These are phyloP conservation scores for Ceratosolen solmsi DNA, from an alignment of 1,140 invertebrate species.

Conservation along the genomic window DNA sequence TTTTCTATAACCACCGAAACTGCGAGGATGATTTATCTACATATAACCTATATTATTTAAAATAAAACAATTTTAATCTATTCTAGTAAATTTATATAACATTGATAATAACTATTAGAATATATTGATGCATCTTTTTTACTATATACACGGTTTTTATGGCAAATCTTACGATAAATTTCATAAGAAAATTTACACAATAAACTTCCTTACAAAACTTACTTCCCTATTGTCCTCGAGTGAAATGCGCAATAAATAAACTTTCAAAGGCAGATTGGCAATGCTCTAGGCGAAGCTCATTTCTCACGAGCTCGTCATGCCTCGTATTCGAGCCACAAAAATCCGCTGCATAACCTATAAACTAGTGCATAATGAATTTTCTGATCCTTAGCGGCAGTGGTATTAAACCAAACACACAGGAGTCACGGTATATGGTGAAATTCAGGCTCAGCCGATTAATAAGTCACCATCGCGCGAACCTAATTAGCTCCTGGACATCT, in stretches of 20 bases:
- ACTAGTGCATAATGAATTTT: conserved; percentile 15
- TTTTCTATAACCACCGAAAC: no score
- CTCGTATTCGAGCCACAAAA: not conserved
- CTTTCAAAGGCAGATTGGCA: not conserved
- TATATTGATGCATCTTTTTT: not conserved
- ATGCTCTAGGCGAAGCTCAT: not conserved
- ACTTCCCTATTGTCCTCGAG: not conserved
- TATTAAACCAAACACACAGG: not conserved
- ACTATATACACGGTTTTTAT: not conserved
- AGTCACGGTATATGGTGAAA: not conserved
- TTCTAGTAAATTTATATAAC: not conserved
- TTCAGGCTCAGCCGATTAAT: not conserved
- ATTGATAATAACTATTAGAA: not conserved
- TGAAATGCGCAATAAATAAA: conserved; percentile 11
- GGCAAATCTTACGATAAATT: not conserved
- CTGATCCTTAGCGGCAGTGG: not conserved
- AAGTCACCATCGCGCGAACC: not conserved
- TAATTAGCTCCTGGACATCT: not conserved
- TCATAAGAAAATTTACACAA: not conserved
- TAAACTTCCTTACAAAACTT: not conserved
- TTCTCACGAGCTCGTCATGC: not conserved
- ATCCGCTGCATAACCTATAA: not conserved
- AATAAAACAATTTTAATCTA: no score
- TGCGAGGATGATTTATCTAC: no score
- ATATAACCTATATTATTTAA: no score